These are phyloP conservation scores for Pyralis farinalis DNA, from an alignment of 2,888 invertebrate genomes.

Conservation along the genomic window DNA sequence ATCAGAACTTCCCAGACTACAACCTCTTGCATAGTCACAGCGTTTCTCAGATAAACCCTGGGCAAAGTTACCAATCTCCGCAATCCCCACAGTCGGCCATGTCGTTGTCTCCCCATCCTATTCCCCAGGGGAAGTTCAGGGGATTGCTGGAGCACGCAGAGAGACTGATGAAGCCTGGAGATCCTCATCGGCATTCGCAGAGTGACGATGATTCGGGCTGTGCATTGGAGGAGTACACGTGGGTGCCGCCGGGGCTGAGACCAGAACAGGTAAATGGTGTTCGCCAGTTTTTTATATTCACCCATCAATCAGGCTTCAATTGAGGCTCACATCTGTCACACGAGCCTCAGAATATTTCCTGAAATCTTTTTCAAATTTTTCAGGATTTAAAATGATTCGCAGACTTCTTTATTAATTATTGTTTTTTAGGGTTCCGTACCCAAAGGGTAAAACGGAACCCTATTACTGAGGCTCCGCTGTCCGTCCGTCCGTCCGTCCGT, in stretches of 20 bases:
- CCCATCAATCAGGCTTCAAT: too few relatives aligned
- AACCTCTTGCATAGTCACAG: conserved; percentile 53
- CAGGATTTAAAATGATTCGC: too few relatives aligned
- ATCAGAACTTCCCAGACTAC: conserved; percentile 47
- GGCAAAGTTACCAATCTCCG: conserved; percentile 57
- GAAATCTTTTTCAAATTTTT: too few relatives aligned
- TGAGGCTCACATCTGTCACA: too few relatives aligned
- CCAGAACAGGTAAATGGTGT: conserved; percentile 93
- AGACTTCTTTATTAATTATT: too few relatives aligned
- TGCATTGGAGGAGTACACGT: conserved; percentile 98
- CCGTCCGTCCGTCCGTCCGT: too few relatives aligned
- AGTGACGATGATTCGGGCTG: conserved; percentile 99
- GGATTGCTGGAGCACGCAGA: conserved; percentile 77
- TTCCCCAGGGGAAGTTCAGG: conserved; percentile 68
- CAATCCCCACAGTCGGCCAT: conserved; percentile 69
- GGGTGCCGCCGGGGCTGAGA: conserved; percentile 97
- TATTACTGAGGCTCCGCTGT: too few relatives aligned
- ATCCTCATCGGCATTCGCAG: conserved; percentile 92
- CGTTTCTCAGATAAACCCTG: conserved; percentile 49
- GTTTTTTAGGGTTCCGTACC: too few relatives aligned
- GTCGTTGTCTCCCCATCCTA: conserved; percentile 69
- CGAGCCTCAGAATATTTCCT: too few relatives aligned
- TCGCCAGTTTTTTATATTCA: too few relatives aligned
- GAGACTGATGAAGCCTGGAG: conserved; percentile 83
- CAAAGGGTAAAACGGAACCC: too few relatives aligned